Base-by-base conservation (phyloP, 1,140 invertebrate species). In the Drosophila leontia region DNA sequence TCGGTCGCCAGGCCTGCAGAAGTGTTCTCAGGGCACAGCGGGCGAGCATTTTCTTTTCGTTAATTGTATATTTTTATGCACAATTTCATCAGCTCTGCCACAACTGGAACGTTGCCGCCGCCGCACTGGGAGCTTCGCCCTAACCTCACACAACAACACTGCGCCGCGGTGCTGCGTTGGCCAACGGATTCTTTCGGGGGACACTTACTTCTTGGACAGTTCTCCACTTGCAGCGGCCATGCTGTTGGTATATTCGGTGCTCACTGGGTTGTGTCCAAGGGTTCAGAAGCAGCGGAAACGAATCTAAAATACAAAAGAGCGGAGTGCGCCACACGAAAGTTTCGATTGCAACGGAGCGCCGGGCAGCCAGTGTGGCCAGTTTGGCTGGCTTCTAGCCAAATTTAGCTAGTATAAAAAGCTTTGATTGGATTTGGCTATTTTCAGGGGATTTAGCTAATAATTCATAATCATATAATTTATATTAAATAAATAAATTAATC, bases 191-290 rank as follows among this genome's bases (percentile, higher is more conserved):
- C 51, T 39, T 42, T 39, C 37, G 19, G 37, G 12, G 12, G 17
- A 5, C 61, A 92, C 91, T 92, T 82, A 92, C 91, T 92, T 92
- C 76, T 92, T 92, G 34, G 91, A 92, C 56, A 92, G 60, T 77
- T 92, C 91, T 78, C 91, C 86, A 57, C 78, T 91, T 91, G 82
- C 82, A 78, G 80, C 75, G 51, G 91, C 76, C 91, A 92, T 92
- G 48, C 62, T 63, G 74, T 39, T 78, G 45, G 19, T 32, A 23
- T 67, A 37, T 44, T 29, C 32, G 45, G 37, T 32, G 65, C 61
- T 42, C 45, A 29, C 61, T 67, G 45, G 39, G 19, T 70, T 37
- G 60, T 29, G 23, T 6, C 57, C 29, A 15, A 29, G 13, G 37
- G 7, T 44, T 34, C 39, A 62, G 17, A 64, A 7, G 62, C 47